Percentiles rank a stretch among this genome's conserved stretches.
phyloP scores from a whole-genome alignment of 1,140 invertebrate species.

The Rhopalosiphum padi region DNA sequence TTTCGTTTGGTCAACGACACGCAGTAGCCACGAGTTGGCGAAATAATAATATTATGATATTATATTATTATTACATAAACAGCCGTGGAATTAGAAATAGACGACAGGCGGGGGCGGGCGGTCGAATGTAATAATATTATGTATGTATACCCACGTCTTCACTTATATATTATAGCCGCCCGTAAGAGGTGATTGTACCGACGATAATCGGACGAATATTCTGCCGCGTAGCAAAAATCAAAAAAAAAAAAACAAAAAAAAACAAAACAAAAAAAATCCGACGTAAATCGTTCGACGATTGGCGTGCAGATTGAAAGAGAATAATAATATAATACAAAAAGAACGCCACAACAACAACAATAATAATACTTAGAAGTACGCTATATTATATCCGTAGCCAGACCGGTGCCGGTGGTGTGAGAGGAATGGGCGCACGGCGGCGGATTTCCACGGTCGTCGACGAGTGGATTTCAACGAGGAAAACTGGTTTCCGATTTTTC shows the following conservation, averaged over 20 bases:
- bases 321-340: constrained; percentile 8
- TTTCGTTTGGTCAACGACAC: constrained; percentile 9
- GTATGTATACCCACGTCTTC: neutral
- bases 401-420: neutral
- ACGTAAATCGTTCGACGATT: constrained; percentile 13
- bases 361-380: neutral
- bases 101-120: neutral
- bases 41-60: constrained; percentile 17
- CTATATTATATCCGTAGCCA: neutral
- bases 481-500: constrained; percentile 54
- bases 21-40: neutral
- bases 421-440: neutral
- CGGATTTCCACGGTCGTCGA: neutral
- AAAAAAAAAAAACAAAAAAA: neutral
- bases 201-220: constrained; percentile 44
- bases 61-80: neutral
- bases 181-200: constrained; percentile 7
- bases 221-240: neutral
- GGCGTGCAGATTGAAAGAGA: neutral
- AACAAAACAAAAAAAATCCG: neutral
- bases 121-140: neutral
- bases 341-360: neutral
- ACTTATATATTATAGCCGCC: neutral
- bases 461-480: neutral
- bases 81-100: neutral